A percentile compares a stretch with the other conserved stretches of the same genome.
Evolutionary conservation across 2,888 invertebrate genomes (phyloP).

Genomic region (Frankliniella fusca): DNA sequence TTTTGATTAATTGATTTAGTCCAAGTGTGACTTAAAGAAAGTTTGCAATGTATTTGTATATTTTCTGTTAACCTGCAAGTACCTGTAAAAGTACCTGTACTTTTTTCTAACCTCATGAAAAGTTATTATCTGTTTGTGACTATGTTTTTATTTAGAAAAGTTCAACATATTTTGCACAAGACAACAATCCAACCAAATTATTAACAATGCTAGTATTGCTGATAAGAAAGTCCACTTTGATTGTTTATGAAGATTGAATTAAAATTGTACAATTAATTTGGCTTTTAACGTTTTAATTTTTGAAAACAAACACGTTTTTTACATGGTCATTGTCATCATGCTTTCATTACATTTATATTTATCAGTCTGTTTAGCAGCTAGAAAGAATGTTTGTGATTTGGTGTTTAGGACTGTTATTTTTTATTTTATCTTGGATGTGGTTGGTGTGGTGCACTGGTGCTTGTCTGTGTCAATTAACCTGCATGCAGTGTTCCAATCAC

Average conservation of each 20-base stretch:
- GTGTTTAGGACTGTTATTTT: constrained; percentile 9
- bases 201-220: too few species aligned
- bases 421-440: constrained; percentile 1
- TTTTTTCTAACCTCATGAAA: too few species aligned
- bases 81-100: too few species aligned
- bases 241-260: neutral
- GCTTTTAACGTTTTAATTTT: neutral
- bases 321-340: neutral
- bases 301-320: constrained; percentile 7
- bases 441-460: constrained; percentile 23
- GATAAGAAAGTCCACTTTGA: neutral
- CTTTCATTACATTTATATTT: neutral
- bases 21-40: too few species aligned
- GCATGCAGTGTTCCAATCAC: constrained; percentile 22
- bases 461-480: constrained; percentile 7
- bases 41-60: too few species aligned
- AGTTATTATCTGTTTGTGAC: too few species aligned
- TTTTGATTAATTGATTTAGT: too few species aligned
- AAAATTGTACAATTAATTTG: neutral
- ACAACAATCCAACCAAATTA: too few species aligned
- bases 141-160: too few species aligned
- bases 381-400: constrained; percentile 12
- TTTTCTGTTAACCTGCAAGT: too few species aligned
- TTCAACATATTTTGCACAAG: too few species aligned
- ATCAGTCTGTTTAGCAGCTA: neutral